A percentile compares a stretch with the other conserved stretches of the same genome.
Evolutionary conservation across 2,797 vertebrate species (phyloP).

Genomic region (Phylloscopus collybita): DNA sequence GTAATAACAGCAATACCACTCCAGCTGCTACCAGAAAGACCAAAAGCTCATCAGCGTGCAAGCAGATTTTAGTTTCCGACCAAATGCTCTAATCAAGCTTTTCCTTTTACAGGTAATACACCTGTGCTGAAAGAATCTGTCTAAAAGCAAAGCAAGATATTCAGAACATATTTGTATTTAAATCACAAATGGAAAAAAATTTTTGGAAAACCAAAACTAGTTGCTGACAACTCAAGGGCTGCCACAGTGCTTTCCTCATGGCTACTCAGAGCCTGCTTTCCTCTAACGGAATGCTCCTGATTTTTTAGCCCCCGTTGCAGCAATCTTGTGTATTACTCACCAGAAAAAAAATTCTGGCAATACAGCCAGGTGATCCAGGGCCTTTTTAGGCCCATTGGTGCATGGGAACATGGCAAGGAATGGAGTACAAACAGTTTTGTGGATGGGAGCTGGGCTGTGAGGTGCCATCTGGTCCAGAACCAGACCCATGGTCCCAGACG

Average conservation of each 20-base stretch:
- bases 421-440: background rate
- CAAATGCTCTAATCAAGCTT: background rate
- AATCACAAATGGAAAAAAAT: background rate
- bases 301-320: background rate
- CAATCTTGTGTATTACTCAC: background rate
- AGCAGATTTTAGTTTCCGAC: background rate
- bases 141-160: background rate
- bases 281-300: background rate
- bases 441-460: background rate
- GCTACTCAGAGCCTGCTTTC: background rate
- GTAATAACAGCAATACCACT: background rate
- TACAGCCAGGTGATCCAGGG: background rate
- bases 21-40: background rate
- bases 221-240: background rate
- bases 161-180: background rate
- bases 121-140: background rate
- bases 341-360: background rate
- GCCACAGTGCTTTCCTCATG: background rate
- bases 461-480: background rate
- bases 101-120: background rate
- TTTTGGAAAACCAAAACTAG: background rate
- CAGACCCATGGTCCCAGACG: accelerated
- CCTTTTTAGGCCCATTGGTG: background rate
- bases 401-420: background rate
- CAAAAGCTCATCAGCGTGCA: background rate